Percentiles rank a stretch among this genome's conserved stretches.
phyloP scores from a whole-genome alignment of 2,797 vertebrate species.

The Sciaenops ocellatus region DNA sequence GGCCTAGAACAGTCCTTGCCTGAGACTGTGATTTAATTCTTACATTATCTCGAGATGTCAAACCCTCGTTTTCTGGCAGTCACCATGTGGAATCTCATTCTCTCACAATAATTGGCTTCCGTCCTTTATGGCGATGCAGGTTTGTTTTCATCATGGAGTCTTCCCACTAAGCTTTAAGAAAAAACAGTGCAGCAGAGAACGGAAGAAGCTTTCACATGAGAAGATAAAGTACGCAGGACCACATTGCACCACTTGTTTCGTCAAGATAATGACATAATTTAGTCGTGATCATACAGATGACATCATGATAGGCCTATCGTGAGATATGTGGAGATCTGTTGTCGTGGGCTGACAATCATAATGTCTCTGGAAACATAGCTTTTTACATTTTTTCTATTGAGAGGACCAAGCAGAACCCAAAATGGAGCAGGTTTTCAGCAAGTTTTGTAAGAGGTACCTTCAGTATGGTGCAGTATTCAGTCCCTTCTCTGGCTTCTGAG shows the following conservation, averaged over 20 bases:
- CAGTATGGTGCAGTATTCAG: conserved; percentile 5
- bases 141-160: neutral
- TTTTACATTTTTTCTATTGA: neutral
- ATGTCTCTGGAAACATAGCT: neutral
- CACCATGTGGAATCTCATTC: neutral
- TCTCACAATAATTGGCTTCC: neutral
- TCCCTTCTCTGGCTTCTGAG: conserved; percentile 27
- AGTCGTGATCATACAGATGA: neutral
- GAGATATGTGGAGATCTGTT: neutral
- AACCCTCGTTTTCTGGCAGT: no score
- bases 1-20: neutral
- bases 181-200: neutral
- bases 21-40: neutral
- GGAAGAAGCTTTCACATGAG: no score
- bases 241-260: neutral
- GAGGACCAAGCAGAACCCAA: neutral
- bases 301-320: neutral
- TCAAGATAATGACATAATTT: neutral
- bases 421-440: conserved; percentile 8
- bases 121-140: neutral
- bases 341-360: neutral
- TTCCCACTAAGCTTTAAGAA: neutral
- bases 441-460: conserved; percentile 2
- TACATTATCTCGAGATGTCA: neutral
- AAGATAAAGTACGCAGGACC: neutral